Conservation (phyloP, 30 jellyfish, hydroid and myxozoan species). For the Turritopsis dohrnii region DNA sequence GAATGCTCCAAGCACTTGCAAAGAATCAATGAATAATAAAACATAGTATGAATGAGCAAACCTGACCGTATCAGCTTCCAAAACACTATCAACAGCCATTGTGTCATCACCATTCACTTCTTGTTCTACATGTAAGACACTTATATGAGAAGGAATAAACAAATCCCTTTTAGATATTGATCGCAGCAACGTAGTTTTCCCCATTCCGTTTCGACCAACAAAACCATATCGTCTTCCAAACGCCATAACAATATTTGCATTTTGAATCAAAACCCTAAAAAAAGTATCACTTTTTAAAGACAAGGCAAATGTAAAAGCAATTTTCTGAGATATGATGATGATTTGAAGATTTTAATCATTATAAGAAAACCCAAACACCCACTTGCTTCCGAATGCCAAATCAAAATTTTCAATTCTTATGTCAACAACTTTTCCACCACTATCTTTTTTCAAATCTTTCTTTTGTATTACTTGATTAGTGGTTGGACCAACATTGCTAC, state of each 20-base stretch:
- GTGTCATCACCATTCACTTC: constrained; percentile 96
- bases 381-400: constrained; percentile 93
- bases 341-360: no score
- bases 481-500: constrained; percentile 51
- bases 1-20: not conserved
- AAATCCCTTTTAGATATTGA: constrained; percentile 81
- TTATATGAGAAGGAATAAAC: constrained; percentile 73
- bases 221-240: constrained; percentile 92
- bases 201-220: constrained; percentile 96
- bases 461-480: constrained; percentile 76
- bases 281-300: no score
- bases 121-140: constrained; percentile 93
- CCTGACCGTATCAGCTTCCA: constrained; percentile 76
- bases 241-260: constrained; percentile 65
- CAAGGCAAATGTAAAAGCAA: not conserved
- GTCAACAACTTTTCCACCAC: constrained; percentile 59
- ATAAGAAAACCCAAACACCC: constrained; percentile 1
- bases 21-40: no score
- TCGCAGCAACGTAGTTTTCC: constrained; percentile 84
- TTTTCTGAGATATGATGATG: not conserved
- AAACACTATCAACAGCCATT: constrained; percentile 77
- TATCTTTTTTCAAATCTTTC: constrained; percentile 51
- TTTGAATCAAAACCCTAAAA: constrained; percentile 65
- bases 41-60: not conserved
- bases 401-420: constrained; percentile 77